These are phyloP conservation scores for Pomacea maculata DNA, from an alignment of 1,140 invertebrate genomes.

Conservation along the genomic window DNA sequence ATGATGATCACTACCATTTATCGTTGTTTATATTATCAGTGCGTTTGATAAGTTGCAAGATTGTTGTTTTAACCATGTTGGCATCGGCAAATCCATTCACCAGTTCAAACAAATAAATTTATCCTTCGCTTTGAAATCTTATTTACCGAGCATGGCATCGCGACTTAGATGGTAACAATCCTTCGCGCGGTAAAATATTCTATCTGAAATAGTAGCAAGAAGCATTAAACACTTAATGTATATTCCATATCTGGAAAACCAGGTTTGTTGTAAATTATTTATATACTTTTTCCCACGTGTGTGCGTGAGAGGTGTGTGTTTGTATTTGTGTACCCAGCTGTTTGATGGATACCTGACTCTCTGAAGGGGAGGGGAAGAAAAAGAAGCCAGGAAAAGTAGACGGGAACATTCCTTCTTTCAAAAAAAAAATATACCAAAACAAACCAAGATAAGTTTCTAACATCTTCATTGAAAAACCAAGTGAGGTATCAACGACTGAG, in stretches of 20 bases:
- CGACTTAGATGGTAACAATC: neutral
- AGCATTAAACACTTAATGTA: neutral
- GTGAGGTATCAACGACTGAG: too few relatives aligned
- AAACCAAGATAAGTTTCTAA: neutral
- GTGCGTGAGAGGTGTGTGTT: neutral
- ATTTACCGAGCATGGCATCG: neutral
- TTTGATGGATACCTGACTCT: neutral
- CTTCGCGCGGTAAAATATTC: neutral
- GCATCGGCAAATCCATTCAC: too few relatives aligned
- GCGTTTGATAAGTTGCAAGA: too few relatives aligned
- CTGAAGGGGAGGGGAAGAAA: neutral
- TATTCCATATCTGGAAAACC: neutral
- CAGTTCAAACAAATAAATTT: neutral
- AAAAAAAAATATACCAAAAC: neutral
- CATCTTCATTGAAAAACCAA: too few relatives aligned
- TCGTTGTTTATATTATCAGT: too few relatives aligned
- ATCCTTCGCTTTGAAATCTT: neutral
- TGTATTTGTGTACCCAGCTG: neutral
- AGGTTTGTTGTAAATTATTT: neutral
- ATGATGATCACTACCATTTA: too few relatives aligned
- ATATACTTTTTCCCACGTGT: neutral
- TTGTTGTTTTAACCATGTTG: too few relatives aligned
- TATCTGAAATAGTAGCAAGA: neutral
- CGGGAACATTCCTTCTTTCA: neutral
- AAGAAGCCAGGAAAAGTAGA: neutral